Conservation (phyloP, 2,888 invertebrate genomes). For the Lydus trimaculatus region DNA sequence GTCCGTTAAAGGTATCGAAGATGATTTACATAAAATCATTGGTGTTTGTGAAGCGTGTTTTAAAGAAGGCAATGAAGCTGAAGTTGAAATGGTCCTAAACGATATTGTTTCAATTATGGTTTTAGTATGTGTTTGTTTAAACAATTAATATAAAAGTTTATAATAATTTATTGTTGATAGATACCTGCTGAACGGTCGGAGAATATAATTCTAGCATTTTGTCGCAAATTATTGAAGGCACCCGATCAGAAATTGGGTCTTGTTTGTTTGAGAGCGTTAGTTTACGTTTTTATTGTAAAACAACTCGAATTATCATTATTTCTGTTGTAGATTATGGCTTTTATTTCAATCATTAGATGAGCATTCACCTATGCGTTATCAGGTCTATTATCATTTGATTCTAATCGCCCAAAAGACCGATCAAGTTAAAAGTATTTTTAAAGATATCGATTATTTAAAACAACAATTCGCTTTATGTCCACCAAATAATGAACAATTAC, state of each 20-base stretch:
- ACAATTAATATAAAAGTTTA: slow-evolving; percentile 18
- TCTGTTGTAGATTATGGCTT: slow-evolving; percentile 78
- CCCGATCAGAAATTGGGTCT: slow-evolving; percentile 81
- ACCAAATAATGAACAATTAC: slow-evolving; percentile 88
- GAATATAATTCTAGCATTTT: slow-evolving; percentile 88
- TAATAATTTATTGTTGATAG: slow-evolving; percentile 56
- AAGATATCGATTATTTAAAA: slow-evolving; percentile 83
- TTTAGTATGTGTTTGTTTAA: slow-evolving; percentile 67
- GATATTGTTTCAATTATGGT: slow-evolving; percentile 97
- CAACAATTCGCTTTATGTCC: slow-evolving; percentile 81
- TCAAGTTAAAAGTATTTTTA: slow-evolving; percentile 83
- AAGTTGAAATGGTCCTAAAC: slow-evolving; percentile 92
- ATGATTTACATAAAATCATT: slow-evolving; percentile 93
- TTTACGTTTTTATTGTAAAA: slow-evolving; percentile 41
- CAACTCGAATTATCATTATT: background rate
- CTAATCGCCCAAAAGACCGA: slow-evolving; percentile 89
- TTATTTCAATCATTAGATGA: slow-evolving; percentile 91
- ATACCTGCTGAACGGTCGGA: slow-evolving; percentile 88
- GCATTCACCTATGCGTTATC: slow-evolving; percentile 84
- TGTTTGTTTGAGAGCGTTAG: slow-evolving; percentile 86
- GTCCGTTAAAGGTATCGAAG: slow-evolving; percentile 87
- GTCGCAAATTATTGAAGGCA: slow-evolving; percentile 90
- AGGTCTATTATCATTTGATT: slow-evolving; percentile 91
- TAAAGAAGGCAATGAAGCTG: slow-evolving; percentile 83
- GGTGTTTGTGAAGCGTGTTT: slow-evolving; percentile 93